These are phyloP conservation scores for Mareca strepera DNA, from an alignment of 2,797 vertebrate genomes.

Conservation along the genomic window DNA sequence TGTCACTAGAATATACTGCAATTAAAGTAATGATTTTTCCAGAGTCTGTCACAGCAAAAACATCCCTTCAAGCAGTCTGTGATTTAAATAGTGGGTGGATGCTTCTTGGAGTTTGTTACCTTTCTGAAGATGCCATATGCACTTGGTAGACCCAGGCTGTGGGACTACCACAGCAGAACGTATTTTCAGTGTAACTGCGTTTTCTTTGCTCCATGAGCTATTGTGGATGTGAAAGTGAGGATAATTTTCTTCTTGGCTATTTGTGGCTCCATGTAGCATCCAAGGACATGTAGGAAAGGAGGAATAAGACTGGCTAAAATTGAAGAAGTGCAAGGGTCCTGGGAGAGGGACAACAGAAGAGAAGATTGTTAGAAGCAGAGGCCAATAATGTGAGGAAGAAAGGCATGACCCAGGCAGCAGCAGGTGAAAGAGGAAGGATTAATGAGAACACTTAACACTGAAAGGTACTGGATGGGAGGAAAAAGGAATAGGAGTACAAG, in stretches of 20 bases:
- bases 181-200: neutral
- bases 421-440: neutral
- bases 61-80: rapidly evolving
- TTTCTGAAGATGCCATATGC: neutral
- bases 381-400: neutral
- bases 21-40: neutral
- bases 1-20: neutral
- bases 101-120: neutral
- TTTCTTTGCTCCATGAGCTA: neutral
- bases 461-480: neutral
- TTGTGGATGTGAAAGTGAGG: neutral
- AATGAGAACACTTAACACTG: neutral
- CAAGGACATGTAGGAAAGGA: neutral
- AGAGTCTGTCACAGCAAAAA: neutral
- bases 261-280: neutral
- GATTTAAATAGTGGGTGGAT: neutral
- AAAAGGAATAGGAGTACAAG: neutral
- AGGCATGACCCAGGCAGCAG: neutral
- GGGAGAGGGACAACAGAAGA: neutral
- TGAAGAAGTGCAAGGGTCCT: neutral
- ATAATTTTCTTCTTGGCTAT: neutral
- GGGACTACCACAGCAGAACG: neutral
- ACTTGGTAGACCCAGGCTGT: neutral
- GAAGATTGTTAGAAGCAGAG: neutral
- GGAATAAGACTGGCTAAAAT: neutral